phyloP scores from a whole-genome alignment of 1,140 invertebrate species.

The Coelopa frigida region DNA sequence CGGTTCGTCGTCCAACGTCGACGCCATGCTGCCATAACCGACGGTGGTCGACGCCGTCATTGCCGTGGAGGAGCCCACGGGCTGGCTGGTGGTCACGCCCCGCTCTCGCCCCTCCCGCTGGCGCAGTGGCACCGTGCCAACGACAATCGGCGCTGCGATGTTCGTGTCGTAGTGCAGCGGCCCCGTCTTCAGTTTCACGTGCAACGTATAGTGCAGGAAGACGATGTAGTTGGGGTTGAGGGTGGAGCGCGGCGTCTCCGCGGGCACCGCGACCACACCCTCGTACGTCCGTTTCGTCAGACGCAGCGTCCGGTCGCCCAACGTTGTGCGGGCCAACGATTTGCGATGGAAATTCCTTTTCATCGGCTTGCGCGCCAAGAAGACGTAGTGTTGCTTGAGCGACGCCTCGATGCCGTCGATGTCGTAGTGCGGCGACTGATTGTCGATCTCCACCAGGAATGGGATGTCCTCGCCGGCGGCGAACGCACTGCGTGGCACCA shows the following conservation, averaged over 20 bases:
- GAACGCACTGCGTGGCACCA: slow-evolving; percentile 32
- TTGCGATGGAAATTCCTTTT: slow-evolving; percentile 38
- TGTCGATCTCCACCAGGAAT: slow-evolving; percentile 35
- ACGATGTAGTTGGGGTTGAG: slow-evolving; percentile 40
- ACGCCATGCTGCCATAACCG: no score
- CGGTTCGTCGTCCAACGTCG: slow-evolving; percentile 36
- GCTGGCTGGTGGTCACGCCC: slow-evolving; percentile 5
- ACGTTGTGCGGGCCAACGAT: slow-evolving; percentile 25
- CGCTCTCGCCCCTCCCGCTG: no score
- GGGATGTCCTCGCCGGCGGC: slow-evolving; percentile 34
- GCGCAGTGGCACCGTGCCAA: slow-evolving; percentile 31
- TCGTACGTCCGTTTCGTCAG: slow-evolving; percentile 36
- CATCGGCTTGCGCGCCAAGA: slow-evolving; percentile 35
- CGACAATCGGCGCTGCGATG: slow-evolving; percentile 32
- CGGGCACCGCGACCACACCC: slow-evolving; percentile 28
- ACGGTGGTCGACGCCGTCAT: no score
- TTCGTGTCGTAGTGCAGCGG: slow-evolving; percentile 40
- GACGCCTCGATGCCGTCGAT: slow-evolving; percentile 32
- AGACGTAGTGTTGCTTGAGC: slow-evolving; percentile 38
- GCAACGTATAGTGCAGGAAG: slow-evolving; percentile 36
- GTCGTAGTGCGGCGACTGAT: slow-evolving; percentile 40
- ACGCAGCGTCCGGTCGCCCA: slow-evolving; percentile 31
- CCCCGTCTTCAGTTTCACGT: slow-evolving; percentile 35
- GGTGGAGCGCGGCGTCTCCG: slow-evolving; percentile 36
- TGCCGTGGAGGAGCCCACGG: no score